phyloP scores from a whole-genome alignment of 2,797 vertebrate species.

The Hyperoplus lanceolatus region DNA sequence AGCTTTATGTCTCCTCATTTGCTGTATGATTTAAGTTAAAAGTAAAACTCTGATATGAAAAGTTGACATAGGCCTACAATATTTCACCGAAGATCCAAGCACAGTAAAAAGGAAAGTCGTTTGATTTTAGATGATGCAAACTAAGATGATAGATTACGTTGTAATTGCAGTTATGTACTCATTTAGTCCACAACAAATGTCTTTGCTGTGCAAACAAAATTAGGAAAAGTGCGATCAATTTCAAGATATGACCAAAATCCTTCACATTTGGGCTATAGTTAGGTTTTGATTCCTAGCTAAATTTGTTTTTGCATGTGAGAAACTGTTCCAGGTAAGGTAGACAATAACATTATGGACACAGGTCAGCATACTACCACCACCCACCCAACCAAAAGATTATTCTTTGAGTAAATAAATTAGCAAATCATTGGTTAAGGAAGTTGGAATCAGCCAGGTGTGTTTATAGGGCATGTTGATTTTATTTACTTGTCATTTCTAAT shows the following conservation, averaged over 20 bases:
- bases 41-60: background rate
- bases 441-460: background rate
- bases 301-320: too few relatives aligned
- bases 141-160: conserved; percentile 12
- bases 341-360: background rate
- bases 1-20: background rate
- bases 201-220: background rate
- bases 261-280: background rate
- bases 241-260: background rate
- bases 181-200: background rate
- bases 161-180: conserved; percentile 6
- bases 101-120: background rate
- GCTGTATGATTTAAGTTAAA: background rate
- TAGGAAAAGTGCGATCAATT: background rate
- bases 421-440: background rate
- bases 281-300: background rate
- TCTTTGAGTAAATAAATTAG: background rate
- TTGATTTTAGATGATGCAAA: background rate
- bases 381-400: background rate
- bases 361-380: background rate
- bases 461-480: conserved; percentile 24
- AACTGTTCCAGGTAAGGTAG: background rate
- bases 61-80: background rate
- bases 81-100: background rate
- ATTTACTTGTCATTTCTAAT: conserved; percentile 40